A percentile compares a stretch with the other conserved stretches of the same genome.
phyloP scores from a whole-genome alignment of 2,888 invertebrate genomes.

The Cecidostiba fungosa region DNA sequence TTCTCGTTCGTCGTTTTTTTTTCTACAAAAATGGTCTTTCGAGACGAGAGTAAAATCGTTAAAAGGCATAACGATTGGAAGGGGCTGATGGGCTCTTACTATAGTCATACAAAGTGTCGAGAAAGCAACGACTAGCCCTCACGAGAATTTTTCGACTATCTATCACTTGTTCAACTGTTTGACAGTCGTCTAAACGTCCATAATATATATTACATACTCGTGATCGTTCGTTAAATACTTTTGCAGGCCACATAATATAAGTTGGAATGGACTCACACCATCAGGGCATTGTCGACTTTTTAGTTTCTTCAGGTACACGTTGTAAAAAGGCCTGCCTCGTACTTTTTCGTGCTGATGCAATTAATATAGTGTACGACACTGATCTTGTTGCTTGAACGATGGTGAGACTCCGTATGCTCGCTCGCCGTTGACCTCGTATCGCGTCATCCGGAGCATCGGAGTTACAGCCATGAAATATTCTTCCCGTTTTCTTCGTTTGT shows the following conservation, averaged over 20 bases:
- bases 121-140: slow-evolving; percentile 34
- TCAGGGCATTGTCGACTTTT: slow-evolving; percentile 33
- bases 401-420: slow-evolving; percentile 1
- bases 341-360: slow-evolving; percentile 17
- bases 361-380: slow-evolving; percentile 16
- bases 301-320: slow-evolving; percentile 59
- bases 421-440: slow-evolving; percentile 7
- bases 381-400: slow-evolving; percentile 10
- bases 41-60: slow-evolving; percentile 39
- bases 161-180: slow-evolving; percentile 41
- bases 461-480: slow-evolving; percentile 22
- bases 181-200: slow-evolving; percentile 45
- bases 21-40: slow-evolving; percentile 26
- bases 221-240: slow-evolving; percentile 18
- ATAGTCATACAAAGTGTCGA: slow-evolving; percentile 40
- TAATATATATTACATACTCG: not conserved
- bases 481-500: slow-evolving; percentile 5
- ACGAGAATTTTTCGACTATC: slow-evolving; percentile 30
- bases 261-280: slow-evolving; percentile 38
- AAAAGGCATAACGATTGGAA: slow-evolving; percentile 44
- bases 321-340: slow-evolving; percentile 60
- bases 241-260: slow-evolving; percentile 46
- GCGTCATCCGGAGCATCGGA: slow-evolving; percentile 33
- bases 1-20: not conserved
- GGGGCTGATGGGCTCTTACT: slow-evolving; percentile 19